These are phyloP conservation scores for Leucophora obtusa DNA, from an alignment of 2,888 invertebrate genomes.

Conservation along the genomic window DNA sequence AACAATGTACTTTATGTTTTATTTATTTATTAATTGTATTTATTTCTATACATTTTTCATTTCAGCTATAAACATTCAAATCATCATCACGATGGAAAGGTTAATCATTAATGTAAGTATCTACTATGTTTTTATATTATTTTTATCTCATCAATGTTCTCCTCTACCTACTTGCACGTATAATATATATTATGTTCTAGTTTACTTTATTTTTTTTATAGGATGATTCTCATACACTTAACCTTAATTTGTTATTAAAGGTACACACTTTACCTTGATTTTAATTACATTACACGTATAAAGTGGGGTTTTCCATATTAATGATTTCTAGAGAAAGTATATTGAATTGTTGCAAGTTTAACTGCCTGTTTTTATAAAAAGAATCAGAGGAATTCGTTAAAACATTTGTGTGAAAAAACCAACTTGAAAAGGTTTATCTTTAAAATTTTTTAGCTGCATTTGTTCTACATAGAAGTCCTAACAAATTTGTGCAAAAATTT, in stretches of 20 bases:
- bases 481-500: too few species aligned
- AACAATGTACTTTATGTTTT: slow-evolving; percentile 38
- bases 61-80: not conserved
- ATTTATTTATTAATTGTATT: slow-evolving; percentile 29
- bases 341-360: not conserved
- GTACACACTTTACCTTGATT: slow-evolving; percentile 53
- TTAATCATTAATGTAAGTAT: slow-evolving; percentile 47
- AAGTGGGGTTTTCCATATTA: slow-evolving; percentile 33
- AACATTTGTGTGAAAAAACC: too few species aligned
- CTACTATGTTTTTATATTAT: slow-evolving; percentile 10
- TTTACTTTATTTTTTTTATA: slow-evolving; percentile 51
- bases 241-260: slow-evolving; percentile 63
- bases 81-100: slow-evolving; percentile 46
- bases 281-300: slow-evolving; percentile 28
- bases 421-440: too few species aligned
- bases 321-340: not conserved
- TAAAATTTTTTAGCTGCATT: too few species aligned
- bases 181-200: slow-evolving; percentile 54
- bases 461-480: too few species aligned
- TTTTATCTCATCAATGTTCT: slow-evolving; percentile 43
- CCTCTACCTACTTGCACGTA: slow-evolving; percentile 60
- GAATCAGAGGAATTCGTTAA: too few species aligned
- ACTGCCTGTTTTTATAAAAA: too few species aligned
- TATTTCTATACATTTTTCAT: slow-evolving; percentile 3
- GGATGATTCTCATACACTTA: slow-evolving; percentile 60